Evolutionary conservation across 2,113 vertebrate genomes (phyloP).

Genomic region (Clupea harengus): DNA sequence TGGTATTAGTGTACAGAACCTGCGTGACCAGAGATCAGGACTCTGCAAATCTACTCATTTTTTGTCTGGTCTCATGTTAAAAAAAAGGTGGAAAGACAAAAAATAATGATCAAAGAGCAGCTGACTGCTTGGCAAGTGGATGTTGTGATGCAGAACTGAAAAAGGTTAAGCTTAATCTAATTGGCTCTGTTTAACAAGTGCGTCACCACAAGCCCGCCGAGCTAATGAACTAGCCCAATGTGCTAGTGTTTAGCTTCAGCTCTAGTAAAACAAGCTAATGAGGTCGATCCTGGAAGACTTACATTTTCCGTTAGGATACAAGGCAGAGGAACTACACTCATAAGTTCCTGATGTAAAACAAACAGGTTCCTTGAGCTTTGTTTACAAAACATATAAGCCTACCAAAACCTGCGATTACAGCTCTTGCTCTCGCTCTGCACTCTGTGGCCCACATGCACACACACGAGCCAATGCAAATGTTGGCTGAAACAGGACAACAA

Average conservation of each 20-base stretch:
- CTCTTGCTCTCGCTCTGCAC: background rate
- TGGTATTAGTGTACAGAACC: no score
- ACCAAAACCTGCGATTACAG: background rate
- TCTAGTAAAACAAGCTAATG: background rate
- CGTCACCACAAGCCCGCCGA: background rate
- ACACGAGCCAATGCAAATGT: background rate
- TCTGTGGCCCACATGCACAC: background rate
- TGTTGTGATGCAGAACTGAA: background rate
- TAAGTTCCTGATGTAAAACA: background rate
- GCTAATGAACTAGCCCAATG: conserved; percentile 15
- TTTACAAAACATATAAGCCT: background rate
- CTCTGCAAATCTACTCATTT: no score
- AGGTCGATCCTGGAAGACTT: background rate
- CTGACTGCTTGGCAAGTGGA: background rate
- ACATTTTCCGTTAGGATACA: background rate
- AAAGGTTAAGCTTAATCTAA: background rate
- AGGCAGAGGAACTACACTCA: background rate
- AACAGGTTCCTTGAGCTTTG: background rate
- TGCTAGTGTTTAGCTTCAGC: conserved; percentile 3
- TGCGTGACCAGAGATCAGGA: no score
- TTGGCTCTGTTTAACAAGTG: background rate
- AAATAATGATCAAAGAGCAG: background rate
- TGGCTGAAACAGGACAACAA: background rate
- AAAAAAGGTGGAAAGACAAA: background rate
- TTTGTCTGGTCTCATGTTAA: no score